Evolutionary conservation across 2,888 invertebrate genomes (phyloP), one percentile per base, ranked within the genome.

Genomic region (Drosophila tripunctata): DNA sequence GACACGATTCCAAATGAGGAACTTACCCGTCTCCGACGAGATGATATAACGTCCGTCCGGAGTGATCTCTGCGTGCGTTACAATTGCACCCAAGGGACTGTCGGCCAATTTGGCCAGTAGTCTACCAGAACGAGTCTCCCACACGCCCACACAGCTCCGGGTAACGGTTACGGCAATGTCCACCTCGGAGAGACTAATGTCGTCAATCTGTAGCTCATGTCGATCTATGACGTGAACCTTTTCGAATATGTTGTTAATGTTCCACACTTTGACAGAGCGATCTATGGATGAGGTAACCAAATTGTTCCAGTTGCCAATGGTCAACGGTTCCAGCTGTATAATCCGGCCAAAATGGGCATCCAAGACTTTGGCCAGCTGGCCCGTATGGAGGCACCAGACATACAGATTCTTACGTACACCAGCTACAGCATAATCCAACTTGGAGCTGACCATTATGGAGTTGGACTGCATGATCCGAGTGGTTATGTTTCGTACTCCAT

Each of bases 331-430:
- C 60, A 99, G 92, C 79, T 98, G 97, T 57, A 99, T 97, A 8
- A 99, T 99, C 63, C 99, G 93, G 0, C 98, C 99, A 83, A 99
- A 99, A 91, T 99, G 99, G 0, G 99, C 99, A 89, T 99, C 99
- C 15, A 99, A 92, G 2, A 97, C 94, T 92, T 99, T 99, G 22
- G 98, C 94, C 66, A 99, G 92, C 70, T 96, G 95, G 1, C 94
- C 94, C 1, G 94, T 95, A 80, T 95, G 93, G 35, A 98, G 93
- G 85, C 95, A 95, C 98, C 99, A 99, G 0, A 99, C 96, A 90
- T 98, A 99, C 0, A 99, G 93, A 90, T 95, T 98, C 91, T 98
- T 98, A 76, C 97, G 94, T 1, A 99, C 98, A 2, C 98, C 99
- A 31, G 98, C 99, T 0, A 99, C 97, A 0, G 98, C 97, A 88